A percentile compares a stretch with the other conserved stretches of the same genome.
phyloP scores from a whole-genome alignment of 2,797 vertebrate genomes.

The Helostoma temminkii region DNA sequence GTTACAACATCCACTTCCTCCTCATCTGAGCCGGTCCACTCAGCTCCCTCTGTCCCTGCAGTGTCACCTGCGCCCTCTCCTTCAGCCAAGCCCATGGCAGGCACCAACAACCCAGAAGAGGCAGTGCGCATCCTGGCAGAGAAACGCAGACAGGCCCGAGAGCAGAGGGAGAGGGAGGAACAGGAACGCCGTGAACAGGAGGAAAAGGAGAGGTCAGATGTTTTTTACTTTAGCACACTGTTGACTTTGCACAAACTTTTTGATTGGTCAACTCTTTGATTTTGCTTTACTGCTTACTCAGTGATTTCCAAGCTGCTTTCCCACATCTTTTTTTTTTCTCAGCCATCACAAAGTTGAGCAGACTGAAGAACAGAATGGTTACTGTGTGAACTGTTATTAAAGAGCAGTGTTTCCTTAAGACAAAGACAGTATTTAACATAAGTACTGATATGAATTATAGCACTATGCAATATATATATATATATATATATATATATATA shows the following conservation, averaged over 20 bases:
- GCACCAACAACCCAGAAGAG: slow-evolving; percentile 93
- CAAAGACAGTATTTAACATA: neutral
- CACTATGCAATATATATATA: too few species aligned
- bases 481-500: too few species aligned
- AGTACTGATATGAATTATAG: too few species aligned
- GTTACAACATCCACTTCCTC: slow-evolving; percentile 37
- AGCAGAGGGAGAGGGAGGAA: slow-evolving; percentile 93
- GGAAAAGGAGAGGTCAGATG: slow-evolving; percentile 89
- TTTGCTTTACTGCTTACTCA: too few species aligned
- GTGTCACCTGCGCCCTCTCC: slow-evolving; percentile 76
- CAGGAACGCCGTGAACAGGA: slow-evolving; percentile 90
- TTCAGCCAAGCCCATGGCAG: slow-evolving; percentile 88
- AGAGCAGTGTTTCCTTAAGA: neutral
- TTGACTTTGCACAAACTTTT: neutral
- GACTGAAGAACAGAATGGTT: neutral
- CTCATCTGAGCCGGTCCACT: slow-evolving; percentile 54
- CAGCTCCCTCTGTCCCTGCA: slow-evolving; percentile 34
- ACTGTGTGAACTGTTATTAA: neutral
- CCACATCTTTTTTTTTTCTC: neutral
- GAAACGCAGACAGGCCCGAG: slow-evolving; percentile 92
- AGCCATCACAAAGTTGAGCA: neutral
- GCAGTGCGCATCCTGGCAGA: slow-evolving; percentile 92
- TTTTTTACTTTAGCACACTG: slow-evolving; percentile 3
- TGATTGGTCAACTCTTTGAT: neutral
- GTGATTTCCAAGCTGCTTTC: slow-evolving; percentile 3